Base-by-base conservation (phyloP, 2,113 vertebrate species). In the Pelodiscus sinensis region DNA sequence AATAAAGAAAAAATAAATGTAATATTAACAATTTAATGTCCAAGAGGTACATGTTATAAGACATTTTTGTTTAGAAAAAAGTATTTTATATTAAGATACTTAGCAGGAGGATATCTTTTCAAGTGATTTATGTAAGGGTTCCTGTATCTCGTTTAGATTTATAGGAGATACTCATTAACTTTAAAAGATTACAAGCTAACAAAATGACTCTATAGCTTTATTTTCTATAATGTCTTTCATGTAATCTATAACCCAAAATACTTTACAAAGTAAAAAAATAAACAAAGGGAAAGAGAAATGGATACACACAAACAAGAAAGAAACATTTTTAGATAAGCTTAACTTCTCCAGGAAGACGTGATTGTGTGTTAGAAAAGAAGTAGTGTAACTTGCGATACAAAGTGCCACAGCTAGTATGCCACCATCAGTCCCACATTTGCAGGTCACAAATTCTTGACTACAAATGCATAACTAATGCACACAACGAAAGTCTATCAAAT, bases 231-330 rank as follows among this genome's bases (percentile, higher is more conserved):
- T 29, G 12, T 35, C 71, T 88, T 86, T 79, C 55, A 83, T 84
- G 90, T 79, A 94, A 95, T 95, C 1, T 24, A 86, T 94, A 95
- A 96, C 50, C 92, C 54, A 75, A 92, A 90, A 27, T 19, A 31
- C 82, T 92, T 71, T 27, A 55, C 56, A 83, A 79, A 38, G 82
- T 95, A 95, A 94, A 96, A 96, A 85, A 95, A 89, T 82, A 96
- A 96, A 88, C 4, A 14, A 29, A 77, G 16, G 79, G 50, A 81
- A 29, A 81, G 55, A 94, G 90, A 56, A 54, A 85, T 44, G 35
- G 90, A 90, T 29, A 44, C 86, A 60, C 78, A 60, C 4, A 86
- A 58, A 82, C 31, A 35, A 12, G 38, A 8, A 15, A 51, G 4
- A 18, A n/a, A n/a, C 22, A 85, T 51, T 52, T 78, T 9, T 15